Base-by-base conservation (phyloP, 2,797 vertebrate species). In the Siniperca undulata region DNA sequence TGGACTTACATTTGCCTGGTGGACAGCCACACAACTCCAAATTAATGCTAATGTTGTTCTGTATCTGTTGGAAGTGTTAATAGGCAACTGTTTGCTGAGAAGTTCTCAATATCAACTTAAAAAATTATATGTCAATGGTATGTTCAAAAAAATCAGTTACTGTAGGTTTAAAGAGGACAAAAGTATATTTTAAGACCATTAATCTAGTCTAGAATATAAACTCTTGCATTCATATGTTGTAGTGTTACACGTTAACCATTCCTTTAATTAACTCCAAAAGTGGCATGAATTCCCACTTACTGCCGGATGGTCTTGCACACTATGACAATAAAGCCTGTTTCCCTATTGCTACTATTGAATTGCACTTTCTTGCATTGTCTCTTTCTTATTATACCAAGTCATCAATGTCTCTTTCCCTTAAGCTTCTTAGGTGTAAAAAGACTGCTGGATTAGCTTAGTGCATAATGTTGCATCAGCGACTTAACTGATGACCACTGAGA, bases 351-450 rank as follows among this genome's bases (percentile, higher is more conserved):
- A 5, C 13, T 60, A 7, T 11, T 66, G 3, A 60, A 48, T 10
- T 44, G 16, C 13, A 69, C 36, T 30, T 30, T 30, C 30, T 30
- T 30, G 30, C 30, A 30, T 30, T 5, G 7, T n/a, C 38, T 48
- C n/a, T 27, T 22, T 61, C 48, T 72, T 44, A 73, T 62, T 52
- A 17, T 19, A 24, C 20, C 30, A 74, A 20, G 48, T 73, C 44
- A 74, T 7, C 3, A 34, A 27, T 14, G 30, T 24, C 38, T 65
- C 38, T 55, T 42, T 24, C 24, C 11, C 27, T 44, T 30, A 42
- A 48, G 38, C 73, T 44, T 44, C 19, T 22, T 10, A 14, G n/a
- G 11, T 53, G 12, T 66, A 44, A 48, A 56, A 24, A 22, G 2
- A 50, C 20, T n/a, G 40, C 17, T 22, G 24, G 7, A 60, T 16